A percentile compares a stretch with the other conserved stretches of the same genome.
Conservation (phyloP, 2,113 vertebrate genomes). For the Plecotus auritus region DNA sequence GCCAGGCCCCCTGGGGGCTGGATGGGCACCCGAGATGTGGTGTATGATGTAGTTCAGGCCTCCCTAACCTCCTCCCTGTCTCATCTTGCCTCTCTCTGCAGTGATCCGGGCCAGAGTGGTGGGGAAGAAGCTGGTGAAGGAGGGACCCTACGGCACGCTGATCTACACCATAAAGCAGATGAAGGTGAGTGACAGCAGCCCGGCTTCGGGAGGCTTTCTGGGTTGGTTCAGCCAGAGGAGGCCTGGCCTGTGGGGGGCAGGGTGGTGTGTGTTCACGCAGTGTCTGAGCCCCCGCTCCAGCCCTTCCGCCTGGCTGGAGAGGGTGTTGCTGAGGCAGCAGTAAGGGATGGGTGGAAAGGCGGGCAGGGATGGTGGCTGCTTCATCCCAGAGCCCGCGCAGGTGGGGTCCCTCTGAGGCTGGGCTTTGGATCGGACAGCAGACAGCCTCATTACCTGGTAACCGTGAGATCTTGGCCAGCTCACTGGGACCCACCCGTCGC, state of each 20-base stretch:
- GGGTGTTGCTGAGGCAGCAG: not conserved
- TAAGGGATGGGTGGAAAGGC: not conserved
- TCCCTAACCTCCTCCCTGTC: not conserved
- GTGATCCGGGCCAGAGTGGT: slow-evolving; percentile 98
- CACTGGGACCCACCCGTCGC: not conserved
- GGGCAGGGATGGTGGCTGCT: not conserved
- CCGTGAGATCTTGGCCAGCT: not conserved
- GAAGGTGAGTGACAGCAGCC: slow-evolving; percentile 85
- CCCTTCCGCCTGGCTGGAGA: not conserved
- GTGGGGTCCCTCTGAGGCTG: not conserved
- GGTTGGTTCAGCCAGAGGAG: not conserved
- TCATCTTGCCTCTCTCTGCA: slow-evolving; percentile 77
- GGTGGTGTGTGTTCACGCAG: not conserved
- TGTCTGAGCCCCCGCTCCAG: not conserved
- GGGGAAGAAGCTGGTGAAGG: slow-evolving; percentile 95
- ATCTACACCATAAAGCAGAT: slow-evolving; percentile 97
- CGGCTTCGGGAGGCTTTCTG: not conserved
- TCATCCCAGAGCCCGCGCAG: not conserved
- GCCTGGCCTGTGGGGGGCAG: not conserved
- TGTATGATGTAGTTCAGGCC: not conserved
- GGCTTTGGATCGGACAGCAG: not conserved
- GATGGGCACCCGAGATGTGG: not conserved
- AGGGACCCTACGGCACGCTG: slow-evolving; percentile 93
- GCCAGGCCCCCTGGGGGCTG: not conserved
- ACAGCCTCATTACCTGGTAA: not conserved